Evolutionary conservation across 2,888 invertebrate species (phyloP), one percentile per base, ranked within the genome.

Genomic region (Marasmarcha lunaedactyla): DNA sequence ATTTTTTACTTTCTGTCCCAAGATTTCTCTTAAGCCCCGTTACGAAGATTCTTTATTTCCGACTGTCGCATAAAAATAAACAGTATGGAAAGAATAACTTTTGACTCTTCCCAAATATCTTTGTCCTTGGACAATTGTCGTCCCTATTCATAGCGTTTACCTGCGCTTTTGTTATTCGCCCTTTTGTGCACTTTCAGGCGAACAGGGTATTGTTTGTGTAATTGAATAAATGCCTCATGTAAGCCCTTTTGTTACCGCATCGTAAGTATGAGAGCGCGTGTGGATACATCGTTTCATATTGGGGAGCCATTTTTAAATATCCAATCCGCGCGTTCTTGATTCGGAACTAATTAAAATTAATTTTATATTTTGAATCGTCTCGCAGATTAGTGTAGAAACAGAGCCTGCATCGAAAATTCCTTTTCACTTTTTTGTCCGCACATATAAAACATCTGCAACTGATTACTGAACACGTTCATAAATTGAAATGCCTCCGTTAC

Each of bases 191-290:
- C 58, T 77, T 78, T 63, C 69, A 72, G 69, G 60, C 64, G 65
- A 73, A 67, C 64, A 60, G 55, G 57, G 59, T 58, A 71, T 81
- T 81, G 78, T 81, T 65, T 62, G 62, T 59, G 53, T 83, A 83
- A 83, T 83, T 81, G 78, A 81, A 81, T 81, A 79, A 81, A 77
- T 73, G 69, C 68, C 60, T 63, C 59, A 55, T 64, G 62, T 61
- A 56, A 57, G 50, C 51, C 52, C 62, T 60, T 64, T 71, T 70
- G 57, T 59, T 9, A 30, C 30, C 30, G 34, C 14, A 34, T 14
- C 34, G 34, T 6, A 12, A 34, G 13, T 12, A 6, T 30, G 30
- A 30, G 30, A 30, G 30, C 11, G 30, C 20, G 20, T 7, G 20
- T 20, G 20, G n/a, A n/a, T 20, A 20, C 20, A 5, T 5, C 20